Base-by-base conservation (phyloP, 1,140 invertebrate genomes). In the Acromyrmex echinatior region DNA sequence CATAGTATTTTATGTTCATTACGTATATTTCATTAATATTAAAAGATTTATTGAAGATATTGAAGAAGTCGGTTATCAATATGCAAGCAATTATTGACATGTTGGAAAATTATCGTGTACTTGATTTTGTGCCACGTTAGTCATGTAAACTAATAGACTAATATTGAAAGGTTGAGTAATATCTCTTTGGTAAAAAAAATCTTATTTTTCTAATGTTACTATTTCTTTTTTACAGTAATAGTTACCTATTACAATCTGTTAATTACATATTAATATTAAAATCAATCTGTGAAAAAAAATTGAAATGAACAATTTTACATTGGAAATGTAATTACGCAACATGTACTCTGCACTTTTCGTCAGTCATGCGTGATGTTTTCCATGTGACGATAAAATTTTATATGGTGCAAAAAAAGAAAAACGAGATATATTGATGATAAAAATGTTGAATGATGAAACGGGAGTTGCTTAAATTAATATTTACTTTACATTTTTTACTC, bases 121-220 rank as follows among this genome's bases (percentile, higher is more conserved):
- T 82, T 82, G 79, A 82, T 53, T 62, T 45, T 12, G 53, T 4
- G 21, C 31, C 58, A 49, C 25, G 5, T 60, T 60, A 82, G 25
- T 82, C 79, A 74, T 14, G 2, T 71, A 71, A 25, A 39, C 21
- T 31, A 60, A 4, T 71, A 81, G 56, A 39, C 21, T 31, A 73
- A 73, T 49, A 62, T 74, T 60, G 79, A 60, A 60, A 49, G 16
- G 25, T 68, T 14, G 31, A 10, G 1, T 14, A 45, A 60, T n/a
- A 7, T 45, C 39, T 45, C 39, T 45, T 1, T 18, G 12, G 0
- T 28, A 60, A 45, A 82, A 51, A 45, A 45, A 45, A 39, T 63
- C 4, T 1, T 45, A 45, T 16, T 14, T 35, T 58, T 9, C 6
- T 49, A 5, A 60, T 71, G 39, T 58, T 56, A 7, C 16, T 16